Evolutionary conservation across 2,797 vertebrate genomes (phyloP).

Genomic region (Oreonectes daqikongensis): DNA sequence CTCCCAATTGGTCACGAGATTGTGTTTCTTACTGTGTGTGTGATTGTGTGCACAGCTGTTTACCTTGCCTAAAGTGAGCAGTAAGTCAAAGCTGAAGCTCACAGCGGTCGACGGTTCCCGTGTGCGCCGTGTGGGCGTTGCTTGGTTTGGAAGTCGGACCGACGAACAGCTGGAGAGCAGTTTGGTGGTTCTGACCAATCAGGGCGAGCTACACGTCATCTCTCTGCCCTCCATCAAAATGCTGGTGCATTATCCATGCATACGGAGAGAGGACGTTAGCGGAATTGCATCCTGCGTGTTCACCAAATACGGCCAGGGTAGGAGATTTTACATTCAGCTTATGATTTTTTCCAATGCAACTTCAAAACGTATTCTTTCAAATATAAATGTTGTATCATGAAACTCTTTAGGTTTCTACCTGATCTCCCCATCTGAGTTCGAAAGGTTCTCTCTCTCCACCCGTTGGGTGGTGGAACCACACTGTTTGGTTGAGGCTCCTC

Average conservation of each 20-base stretch:
- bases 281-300: constrained; percentile 98
- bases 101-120: constrained; percentile 93
- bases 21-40: background rate
- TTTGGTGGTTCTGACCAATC: constrained; percentile 90
- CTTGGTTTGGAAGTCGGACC: constrained; percentile 85
- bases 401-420: constrained; percentile 89
- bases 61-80: constrained; percentile 92
- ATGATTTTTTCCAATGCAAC: too few species aligned
- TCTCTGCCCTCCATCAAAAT: constrained; percentile 90
- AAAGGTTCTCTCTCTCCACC: constrained; percentile 94
- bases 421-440: constrained; percentile 96
- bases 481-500: constrained; percentile 81
- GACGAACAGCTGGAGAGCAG: constrained; percentile 90
- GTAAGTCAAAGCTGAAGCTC: constrained; percentile 94
- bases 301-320: constrained; percentile 92
- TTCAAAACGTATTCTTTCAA: too few species aligned
- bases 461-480: constrained; percentile 89
- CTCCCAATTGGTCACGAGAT: too few species aligned
- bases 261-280: constrained; percentile 93
- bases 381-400: background rate
- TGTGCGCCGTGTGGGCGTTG: constrained; percentile 87
- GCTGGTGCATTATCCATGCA: constrained; percentile 92
- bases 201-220: constrained; percentile 92
- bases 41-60: constrained; percentile 83
- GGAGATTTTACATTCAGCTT: background rate